A percentile compares a stretch with the other conserved stretches of the same genome.
Evolutionary conservation across 2,888 invertebrate species (phyloP).

Genomic region (Apeira syringaria): DNA sequence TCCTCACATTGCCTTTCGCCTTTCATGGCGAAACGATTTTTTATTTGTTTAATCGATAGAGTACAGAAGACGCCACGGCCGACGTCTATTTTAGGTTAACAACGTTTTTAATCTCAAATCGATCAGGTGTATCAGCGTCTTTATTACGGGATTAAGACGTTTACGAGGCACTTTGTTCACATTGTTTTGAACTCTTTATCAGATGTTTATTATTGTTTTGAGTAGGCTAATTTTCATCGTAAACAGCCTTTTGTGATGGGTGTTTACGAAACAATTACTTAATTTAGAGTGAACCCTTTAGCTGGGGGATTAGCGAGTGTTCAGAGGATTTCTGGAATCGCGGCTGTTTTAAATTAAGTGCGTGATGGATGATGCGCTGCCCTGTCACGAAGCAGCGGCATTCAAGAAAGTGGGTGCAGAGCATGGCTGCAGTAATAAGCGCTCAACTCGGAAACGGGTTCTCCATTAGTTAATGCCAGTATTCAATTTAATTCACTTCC

Average conservation of each 20-base stretch:
- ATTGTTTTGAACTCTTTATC: slow-evolving; percentile 70
- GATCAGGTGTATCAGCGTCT: slow-evolving; percentile 74
- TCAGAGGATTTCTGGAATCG: slow-evolving; percentile 69
- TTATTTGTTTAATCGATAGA: slow-evolving; percentile 83
- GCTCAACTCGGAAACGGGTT: slow-evolving; percentile 69
- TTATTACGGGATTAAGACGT: slow-evolving; percentile 75
- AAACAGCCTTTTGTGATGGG: slow-evolving; percentile 57
- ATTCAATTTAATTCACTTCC: slow-evolving; percentile 80
- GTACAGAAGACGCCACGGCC: slow-evolving; percentile 71
- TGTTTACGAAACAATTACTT: slow-evolving; percentile 67
- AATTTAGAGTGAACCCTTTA: slow-evolving; percentile 62
- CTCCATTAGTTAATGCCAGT: slow-evolving; percentile 81
- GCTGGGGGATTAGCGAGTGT: slow-evolving; percentile 66
- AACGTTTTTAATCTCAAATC: slow-evolving; percentile 67
- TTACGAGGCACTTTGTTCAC: slow-evolving; percentile 74
- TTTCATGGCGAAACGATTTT: slow-evolving; percentile 78
- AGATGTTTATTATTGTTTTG: slow-evolving; percentile 52
- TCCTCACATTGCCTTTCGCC: slow-evolving; percentile 76
- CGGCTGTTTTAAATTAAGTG: slow-evolving; percentile 79
- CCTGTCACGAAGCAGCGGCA: slow-evolving; percentile 68
- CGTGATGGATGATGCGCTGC: slow-evolving; percentile 78
- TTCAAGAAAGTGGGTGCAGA: slow-evolving; percentile 48
- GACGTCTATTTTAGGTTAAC: slow-evolving; percentile 73
- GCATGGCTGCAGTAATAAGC: slow-evolving; percentile 75
- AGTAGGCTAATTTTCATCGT: slow-evolving; percentile 55